Percentiles rank a stretch among this genome's conserved stretches.
Evolutionary conservation across 1,140 invertebrate species (phyloP).

Genomic region (Drosophila repleta): DNA sequence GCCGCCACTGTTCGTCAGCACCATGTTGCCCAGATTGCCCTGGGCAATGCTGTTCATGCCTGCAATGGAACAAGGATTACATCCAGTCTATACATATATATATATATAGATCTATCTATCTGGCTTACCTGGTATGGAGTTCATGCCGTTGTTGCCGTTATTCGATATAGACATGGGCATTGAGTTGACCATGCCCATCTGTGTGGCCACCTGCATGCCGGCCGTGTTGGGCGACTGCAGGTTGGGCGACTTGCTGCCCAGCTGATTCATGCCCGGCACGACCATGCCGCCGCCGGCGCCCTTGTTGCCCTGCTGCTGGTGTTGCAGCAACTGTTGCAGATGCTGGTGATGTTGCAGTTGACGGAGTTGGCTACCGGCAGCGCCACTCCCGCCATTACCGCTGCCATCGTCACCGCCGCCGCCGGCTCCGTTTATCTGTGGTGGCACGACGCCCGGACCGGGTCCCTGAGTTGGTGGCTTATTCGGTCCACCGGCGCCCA

Average conservation of each 20-base stretch:
- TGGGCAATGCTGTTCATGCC: slow-evolving; percentile 87
- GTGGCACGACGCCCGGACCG: slow-evolving; percentile 87
- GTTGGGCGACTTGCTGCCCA: slow-evolving; percentile 92
- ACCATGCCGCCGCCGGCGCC: slow-evolving; percentile 85
- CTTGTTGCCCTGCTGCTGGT: slow-evolving; percentile 87
- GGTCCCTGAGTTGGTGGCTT: slow-evolving; percentile 89
- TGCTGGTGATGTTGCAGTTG: slow-evolving; percentile 85
- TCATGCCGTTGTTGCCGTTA: slow-evolving; percentile 87
- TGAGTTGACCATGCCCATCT: slow-evolving; percentile 86
- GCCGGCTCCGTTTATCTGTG: slow-evolving; percentile 88
- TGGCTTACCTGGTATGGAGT: slow-evolving; percentile 87
- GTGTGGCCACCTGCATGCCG: slow-evolving; percentile 84
- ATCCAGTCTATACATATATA: too few relatives aligned
- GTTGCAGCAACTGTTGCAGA: slow-evolving; percentile 74
- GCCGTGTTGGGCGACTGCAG: slow-evolving; percentile 92
- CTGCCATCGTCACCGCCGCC: slow-evolving; percentile 85
- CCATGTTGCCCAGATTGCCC: slow-evolving; percentile 87
- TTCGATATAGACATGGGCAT: slow-evolving; percentile 87
- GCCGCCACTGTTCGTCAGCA: slow-evolving; percentile 89
- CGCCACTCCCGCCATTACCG: slow-evolving; percentile 85
- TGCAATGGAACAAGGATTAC: slow-evolving; percentile 42
- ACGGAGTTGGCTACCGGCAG: slow-evolving; percentile 66
- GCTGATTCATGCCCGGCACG: slow-evolving; percentile 88
- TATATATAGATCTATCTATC: background rate
- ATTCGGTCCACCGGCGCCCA: slow-evolving; percentile 64